phyloP scores from a whole-genome alignment of 2,888 invertebrate species.

The Coleophora deauratella region DNA sequence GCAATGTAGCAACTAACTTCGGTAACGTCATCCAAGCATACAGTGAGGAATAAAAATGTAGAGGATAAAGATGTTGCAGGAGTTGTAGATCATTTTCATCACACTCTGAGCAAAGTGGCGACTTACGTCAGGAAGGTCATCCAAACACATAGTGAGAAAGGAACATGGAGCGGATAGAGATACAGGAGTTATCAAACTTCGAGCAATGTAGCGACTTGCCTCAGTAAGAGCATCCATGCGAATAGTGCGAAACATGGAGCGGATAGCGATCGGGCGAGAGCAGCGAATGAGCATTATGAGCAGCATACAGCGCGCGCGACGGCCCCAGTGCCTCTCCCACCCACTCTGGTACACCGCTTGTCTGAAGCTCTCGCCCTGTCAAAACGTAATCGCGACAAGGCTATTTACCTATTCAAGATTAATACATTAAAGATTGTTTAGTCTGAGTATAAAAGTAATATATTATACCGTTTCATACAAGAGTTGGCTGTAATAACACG shows the following conservation, averaged over 20 bases:
- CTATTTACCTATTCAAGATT: neutral
- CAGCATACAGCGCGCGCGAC: constrained; percentile 20
- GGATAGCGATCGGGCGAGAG: constrained; percentile 23
- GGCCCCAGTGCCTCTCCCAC: constrained; percentile 28
- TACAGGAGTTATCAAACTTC: too few species aligned
- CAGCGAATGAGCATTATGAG: constrained; percentile 21
- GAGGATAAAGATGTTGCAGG: too few species aligned
- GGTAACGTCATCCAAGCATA: too few species aligned
- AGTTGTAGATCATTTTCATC: too few species aligned
- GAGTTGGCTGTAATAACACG: constrained; percentile 19
- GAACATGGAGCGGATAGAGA: too few species aligned
- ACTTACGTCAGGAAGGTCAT: too few species aligned
- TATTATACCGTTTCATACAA: neutral
- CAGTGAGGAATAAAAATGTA: too few species aligned
- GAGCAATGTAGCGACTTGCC: constrained; percentile 17
- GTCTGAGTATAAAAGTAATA: too few species aligned
- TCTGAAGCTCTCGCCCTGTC: constrained; percentile 27
- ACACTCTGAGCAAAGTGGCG: too few species aligned
- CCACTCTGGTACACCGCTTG: constrained; percentile 28
- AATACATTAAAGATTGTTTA: too few species aligned
- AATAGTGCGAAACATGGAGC: constrained; percentile 27
- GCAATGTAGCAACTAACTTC: too few species aligned
- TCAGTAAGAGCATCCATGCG: constrained; percentile 30
- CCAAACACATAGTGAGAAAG: too few species aligned
- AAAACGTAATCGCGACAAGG: neutral